Evolutionary conservation across 2,113 vertebrate species (phyloP), one percentile per base, ranked within the genome.

Genomic region (Scalopus aquaticus): DNA sequence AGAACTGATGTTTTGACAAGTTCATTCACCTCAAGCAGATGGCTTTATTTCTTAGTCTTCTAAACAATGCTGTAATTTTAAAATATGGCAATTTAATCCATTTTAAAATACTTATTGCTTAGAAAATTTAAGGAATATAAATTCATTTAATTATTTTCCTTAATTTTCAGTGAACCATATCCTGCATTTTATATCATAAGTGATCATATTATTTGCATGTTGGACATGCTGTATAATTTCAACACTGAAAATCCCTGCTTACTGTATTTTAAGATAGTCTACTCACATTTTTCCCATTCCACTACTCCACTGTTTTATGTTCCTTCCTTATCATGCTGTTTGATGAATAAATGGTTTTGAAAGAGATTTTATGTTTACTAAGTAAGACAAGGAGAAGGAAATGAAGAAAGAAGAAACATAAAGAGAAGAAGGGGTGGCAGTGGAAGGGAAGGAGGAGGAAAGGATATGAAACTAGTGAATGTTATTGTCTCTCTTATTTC

Each of bases 141-240:
- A 46, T 73, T 81, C 85, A 30, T 87, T 56, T 9, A 64, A 42
- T 10, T 67, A 9, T 28, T 15, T 35, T 37, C 37, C 17, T 91
- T 60, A 37, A 24, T 70, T 77, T 13, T 93, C 60, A 87, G 8
- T 39, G 44, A 46, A 24, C 37, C 72, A 82, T 72, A 74, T 93
- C 49, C 22, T 76, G 15, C 32, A 96, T 96, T 96, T 96, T 96
- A 93, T 32, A 26, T 88, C 42, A 19, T 97, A 95, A 94, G 86
- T 83, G 72, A 70, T 70, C 49, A 74, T 79, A 65, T 96, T 96
- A 96, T 94, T 95, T 96, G 95, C 97, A 96, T 92, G 93, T 77
- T 73, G 82, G 65, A 85, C 84, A 93, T 86, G 91, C 80, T 97
- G 96, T 97, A 91, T 17, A 95, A 97, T 97, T 96, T 95, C 94